These are phyloP conservation scores for Haplotaxodon microlepis DNA, from an alignment of 2,113 vertebrate genomes.

Conservation along the genomic window DNA sequence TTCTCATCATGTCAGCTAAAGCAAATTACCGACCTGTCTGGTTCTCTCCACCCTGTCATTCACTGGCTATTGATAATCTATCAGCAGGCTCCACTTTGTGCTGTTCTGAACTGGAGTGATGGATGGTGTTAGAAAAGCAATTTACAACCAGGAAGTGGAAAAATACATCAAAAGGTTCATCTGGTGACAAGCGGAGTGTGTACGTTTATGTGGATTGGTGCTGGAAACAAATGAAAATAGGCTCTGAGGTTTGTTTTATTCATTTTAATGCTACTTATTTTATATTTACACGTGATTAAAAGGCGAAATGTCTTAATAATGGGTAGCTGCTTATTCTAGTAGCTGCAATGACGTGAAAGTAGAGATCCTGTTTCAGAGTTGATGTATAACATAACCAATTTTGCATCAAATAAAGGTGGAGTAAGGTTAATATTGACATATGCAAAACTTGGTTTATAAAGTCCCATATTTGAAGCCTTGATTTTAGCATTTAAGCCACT, in stretches of 20 bases:
- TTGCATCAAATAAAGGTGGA: neutral
- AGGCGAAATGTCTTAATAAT: neutral
- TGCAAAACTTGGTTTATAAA: neutral
- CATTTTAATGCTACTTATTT: neutral
- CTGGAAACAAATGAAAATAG: neutral
- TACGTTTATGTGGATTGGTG: neutral
- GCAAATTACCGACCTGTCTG: neutral
- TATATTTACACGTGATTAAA: neutral
- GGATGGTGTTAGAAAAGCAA: neutral
- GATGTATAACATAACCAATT: neutral
- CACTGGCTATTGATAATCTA: conserved; percentile 7
- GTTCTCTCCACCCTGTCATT: neutral
- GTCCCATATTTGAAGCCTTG: neutral
- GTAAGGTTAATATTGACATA: neutral
- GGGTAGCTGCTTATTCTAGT: neutral
- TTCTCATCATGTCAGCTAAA: neutral
- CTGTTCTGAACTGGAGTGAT: neutral
- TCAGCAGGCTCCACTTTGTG: neutral
- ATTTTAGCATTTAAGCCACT: neutral
- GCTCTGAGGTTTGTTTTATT: neutral
- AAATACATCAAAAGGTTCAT: neutral
- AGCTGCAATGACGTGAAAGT: neutral
- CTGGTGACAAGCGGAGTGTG: neutral
- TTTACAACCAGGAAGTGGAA: neutral
- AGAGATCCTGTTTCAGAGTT: neutral